phyloP scores from a whole-genome alignment of 2,888 invertebrate species.

The Amphimallon solstitiale region DNA sequence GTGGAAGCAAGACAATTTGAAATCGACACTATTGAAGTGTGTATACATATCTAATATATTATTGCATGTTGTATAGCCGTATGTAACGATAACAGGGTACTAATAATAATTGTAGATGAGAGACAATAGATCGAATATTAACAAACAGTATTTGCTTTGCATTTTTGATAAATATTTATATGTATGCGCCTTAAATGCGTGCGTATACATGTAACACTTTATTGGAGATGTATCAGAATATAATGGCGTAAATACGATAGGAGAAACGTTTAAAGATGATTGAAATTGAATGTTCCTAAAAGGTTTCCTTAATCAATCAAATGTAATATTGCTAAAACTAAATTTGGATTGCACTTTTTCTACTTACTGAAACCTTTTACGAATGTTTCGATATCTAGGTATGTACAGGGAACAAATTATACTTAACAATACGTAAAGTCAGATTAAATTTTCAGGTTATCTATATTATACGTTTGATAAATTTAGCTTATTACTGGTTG shows the following conservation, averaged over 20 bases:
- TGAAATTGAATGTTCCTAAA: too few relatives aligned
- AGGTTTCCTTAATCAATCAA: too few relatives aligned
- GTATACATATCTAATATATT: slow-evolving; percentile 6
- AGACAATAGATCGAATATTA: slow-evolving; percentile 21
- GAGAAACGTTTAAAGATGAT: not conserved
- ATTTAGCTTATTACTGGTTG: too few relatives aligned
- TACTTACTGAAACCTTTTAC: too few relatives aligned
- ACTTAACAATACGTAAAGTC: too few relatives aligned
- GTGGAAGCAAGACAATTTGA: slow-evolving; percentile 12
- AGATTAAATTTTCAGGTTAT: too few relatives aligned
- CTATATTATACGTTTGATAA: too few relatives aligned
- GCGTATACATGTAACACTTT: slow-evolving; percentile 4
- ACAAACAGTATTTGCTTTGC: slow-evolving; percentile 34
- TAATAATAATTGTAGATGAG: slow-evolving; percentile 32
- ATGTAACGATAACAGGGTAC: slow-evolving; percentile 32
- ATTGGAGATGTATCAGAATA: not conserved
- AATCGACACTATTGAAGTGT: not conserved
- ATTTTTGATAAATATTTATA: slow-evolving; percentile 28
- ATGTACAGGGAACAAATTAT: too few relatives aligned
- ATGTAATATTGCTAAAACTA: too few relatives aligned
- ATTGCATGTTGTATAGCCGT: slow-evolving; percentile 34
- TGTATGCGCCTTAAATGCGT: slow-evolving; percentile 7
- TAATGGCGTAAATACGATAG: not conserved
- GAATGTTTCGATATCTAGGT: too few relatives aligned
- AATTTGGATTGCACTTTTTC: too few relatives aligned